These are phyloP conservation scores for Arnoldichthys spilopterus DNA, from an alignment of 2,797 vertebrate species.

Conservation along the genomic window DNA sequence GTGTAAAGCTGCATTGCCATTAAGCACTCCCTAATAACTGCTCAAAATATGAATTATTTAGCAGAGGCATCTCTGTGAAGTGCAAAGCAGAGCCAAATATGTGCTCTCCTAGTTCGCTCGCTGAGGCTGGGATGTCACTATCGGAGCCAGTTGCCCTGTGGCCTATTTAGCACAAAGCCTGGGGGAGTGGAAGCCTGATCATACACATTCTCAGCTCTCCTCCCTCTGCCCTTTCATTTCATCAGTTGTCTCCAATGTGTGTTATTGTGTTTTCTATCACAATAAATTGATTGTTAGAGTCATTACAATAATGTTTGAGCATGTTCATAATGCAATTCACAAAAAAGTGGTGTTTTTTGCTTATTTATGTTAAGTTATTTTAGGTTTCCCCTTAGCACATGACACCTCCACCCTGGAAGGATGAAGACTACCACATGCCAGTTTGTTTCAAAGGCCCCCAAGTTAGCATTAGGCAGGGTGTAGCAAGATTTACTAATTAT, in stretches of 20 bases:
- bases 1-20: slow-evolving; percentile 38
- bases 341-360: too few relatives aligned
- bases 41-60: slow-evolving; percentile 59
- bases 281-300: too few relatives aligned
- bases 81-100: slow-evolving; percentile 54
- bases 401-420: too few relatives aligned
- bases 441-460: too few relatives aligned
- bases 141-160: slow-evolving; percentile 10
- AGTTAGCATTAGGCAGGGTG: too few relatives aligned
- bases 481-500: too few relatives aligned
- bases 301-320: too few relatives aligned
- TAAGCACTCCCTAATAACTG: slow-evolving; percentile 56
- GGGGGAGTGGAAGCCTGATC: slow-evolving; percentile 11
- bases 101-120: slow-evolving; percentile 32
- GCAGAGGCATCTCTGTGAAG: slow-evolving; percentile 51
- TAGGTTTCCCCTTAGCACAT: too few relatives aligned
- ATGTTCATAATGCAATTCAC: too few relatives aligned
- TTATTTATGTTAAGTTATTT: too few relatives aligned
- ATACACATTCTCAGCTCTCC: background rate
- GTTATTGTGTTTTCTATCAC: too few relatives aligned
- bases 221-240: background rate
- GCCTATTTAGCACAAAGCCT: slow-evolving; percentile 38
- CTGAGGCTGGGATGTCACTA: background rate
- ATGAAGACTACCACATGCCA: too few relatives aligned
- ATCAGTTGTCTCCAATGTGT: background rate